Base-by-base conservation (phyloP, 2,113 vertebrate species). In the Apus apus region DNA sequence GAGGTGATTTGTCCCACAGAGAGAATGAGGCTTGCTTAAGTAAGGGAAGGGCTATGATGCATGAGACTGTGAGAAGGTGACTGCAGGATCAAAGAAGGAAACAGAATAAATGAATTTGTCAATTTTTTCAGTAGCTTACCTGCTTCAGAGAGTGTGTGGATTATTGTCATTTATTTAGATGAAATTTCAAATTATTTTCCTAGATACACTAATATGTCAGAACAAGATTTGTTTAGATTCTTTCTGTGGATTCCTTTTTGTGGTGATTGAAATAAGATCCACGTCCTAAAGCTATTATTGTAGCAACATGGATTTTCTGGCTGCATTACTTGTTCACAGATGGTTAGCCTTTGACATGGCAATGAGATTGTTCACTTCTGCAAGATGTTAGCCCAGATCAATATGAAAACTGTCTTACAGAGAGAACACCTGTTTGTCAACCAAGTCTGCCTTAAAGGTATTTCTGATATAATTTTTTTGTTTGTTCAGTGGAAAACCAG, bases 271-370 rank as follows among this genome's bases (percentile, higher is more conserved):
- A 95, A 95, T 84, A 90, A 91, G 72, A 54, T 48, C 85, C 86
- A 88, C 26, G 36, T 94, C 87, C 88, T 86, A 74, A 85, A 94
- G 77, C 68, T 84, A 76, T 92, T 96, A 94, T 81, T 89, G 93
- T 57, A 96, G 87, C 90, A 83, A 87, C 81, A 92, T 74, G 89
- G 93, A 93, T 96, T 96, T 96, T 92, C 90, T 94, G 90, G 96
- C 89, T 90, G 87, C 95, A 90, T 95, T 92, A 77, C 95, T 94
- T 92, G 93, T 97, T 96, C 95, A 93, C 96, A 95, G 93, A 93
- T 94, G 96, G 94, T 96, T 97, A 97, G 93, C 93, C 95, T 97
- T 96, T 96, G 97, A 95, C 96, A 96, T 62, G 83, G 90, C 92
- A 96, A 97, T 87, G 91, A 93, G 92, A 91, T 89, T 92, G 96